These are phyloP conservation scores for Calliphora vomitoria DNA, from an alignment of 2,888 invertebrate genomes.

Conservation along the genomic window DNA sequence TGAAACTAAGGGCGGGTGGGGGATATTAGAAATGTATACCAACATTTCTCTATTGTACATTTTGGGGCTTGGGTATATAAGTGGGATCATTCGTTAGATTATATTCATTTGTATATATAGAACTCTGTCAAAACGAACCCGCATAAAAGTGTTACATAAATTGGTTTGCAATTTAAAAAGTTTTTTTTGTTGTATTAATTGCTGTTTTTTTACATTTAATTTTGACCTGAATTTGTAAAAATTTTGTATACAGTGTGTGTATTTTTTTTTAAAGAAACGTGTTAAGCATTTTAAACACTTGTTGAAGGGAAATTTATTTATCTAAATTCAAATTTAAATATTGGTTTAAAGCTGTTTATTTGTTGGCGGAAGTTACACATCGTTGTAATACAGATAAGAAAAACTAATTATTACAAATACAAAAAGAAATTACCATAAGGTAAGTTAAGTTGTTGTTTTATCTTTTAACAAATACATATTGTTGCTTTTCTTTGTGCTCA, in stretches of 20 bases:
- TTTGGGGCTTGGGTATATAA: slow-evolving; percentile 78
- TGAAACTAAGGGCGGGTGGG: slow-evolving; percentile 61
- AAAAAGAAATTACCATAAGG: slow-evolving; percentile 54
- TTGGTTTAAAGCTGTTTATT: slow-evolving; percentile 54
- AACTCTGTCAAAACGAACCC: slow-evolving; percentile 73
- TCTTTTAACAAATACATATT: slow-evolving; percentile 15
- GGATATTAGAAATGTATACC: slow-evolving; percentile 7
- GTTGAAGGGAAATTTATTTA: slow-evolving; percentile 48
- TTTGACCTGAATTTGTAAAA: slow-evolving; percentile 60
- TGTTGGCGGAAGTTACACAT: slow-evolving; percentile 66
- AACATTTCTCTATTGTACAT: background rate
- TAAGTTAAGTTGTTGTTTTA: slow-evolving; percentile 50
- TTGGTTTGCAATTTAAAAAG: slow-evolving; percentile 37
- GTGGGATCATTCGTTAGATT: slow-evolving; percentile 78
- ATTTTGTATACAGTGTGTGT: slow-evolving; percentile 4
- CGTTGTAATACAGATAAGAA: slow-evolving; percentile 64
- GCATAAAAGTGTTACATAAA: slow-evolving; percentile 77
- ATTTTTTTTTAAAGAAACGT: slow-evolving; percentile 45
- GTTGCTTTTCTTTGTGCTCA: slow-evolving; percentile 1
- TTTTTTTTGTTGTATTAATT: slow-evolving; percentile 48
- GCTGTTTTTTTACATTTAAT: slow-evolving; percentile 39
- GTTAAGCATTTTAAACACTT: slow-evolving; percentile 61
- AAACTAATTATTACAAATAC: slow-evolving; percentile 48
- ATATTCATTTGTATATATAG: slow-evolving; percentile 79
- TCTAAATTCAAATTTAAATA: slow-evolving; percentile 59